Evolutionary conservation across 2,888 invertebrate genomes (phyloP).

Genomic region (Drosophila leonis): DNA sequence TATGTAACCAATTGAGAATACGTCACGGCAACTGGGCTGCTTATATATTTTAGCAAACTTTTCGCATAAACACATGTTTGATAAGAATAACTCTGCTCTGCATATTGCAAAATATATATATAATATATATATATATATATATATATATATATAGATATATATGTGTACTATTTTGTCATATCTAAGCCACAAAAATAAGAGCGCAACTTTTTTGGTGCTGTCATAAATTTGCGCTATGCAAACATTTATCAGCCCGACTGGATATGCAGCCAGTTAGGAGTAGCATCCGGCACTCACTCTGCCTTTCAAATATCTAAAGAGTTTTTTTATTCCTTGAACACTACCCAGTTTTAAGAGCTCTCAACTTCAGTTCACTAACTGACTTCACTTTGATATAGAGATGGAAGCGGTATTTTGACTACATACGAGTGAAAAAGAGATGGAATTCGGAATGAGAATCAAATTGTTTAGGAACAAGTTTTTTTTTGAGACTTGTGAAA

Average conservation of each 20-base stretch:
- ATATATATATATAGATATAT: neutral
- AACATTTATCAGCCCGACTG: conserved; percentile 72
- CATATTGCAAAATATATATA: conserved; percentile 33
- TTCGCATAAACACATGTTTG: conserved; percentile 17
- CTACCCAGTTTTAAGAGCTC: conserved; percentile 9
- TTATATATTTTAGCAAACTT: conserved; percentile 77
- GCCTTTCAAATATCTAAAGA: conserved; percentile 36
- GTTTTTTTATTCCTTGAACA: conserved; percentile 9
- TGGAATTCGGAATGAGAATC: neutral
- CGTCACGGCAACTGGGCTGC: conserved; percentile 34
- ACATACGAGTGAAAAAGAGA: neutral
- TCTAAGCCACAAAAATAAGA: conserved; percentile 74
- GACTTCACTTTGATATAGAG: conserved; percentile 31
- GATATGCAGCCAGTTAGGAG: conserved; percentile 39
- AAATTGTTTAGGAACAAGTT: neutral
- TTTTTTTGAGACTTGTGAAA: neutral
- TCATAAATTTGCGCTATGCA: conserved; percentile 76
- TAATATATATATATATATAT: conserved; percentile 7
- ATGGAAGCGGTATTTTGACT: neutral
- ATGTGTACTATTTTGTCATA: conserved; percentile 69
- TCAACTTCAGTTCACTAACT: conserved; percentile 45
- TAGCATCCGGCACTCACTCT: neutral
- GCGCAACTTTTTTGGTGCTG: conserved; percentile 69
- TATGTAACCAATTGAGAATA: conserved; percentile 36
- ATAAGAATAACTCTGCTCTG: neutral